Evolutionary conservation across 2,888 invertebrate genomes (phyloP).

Genomic region (Lasioglossum figueresi): DNA sequence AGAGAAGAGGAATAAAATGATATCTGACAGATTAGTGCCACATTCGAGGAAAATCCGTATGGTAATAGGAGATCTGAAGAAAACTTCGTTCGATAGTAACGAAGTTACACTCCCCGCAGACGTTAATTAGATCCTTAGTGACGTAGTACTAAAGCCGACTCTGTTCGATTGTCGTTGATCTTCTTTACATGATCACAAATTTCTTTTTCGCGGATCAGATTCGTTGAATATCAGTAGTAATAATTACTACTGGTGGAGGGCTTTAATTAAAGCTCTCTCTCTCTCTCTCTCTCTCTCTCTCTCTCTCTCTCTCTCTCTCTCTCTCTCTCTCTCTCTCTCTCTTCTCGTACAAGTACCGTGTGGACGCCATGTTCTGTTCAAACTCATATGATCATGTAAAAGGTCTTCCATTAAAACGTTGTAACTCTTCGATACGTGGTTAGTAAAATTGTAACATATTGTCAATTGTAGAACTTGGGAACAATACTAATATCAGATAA

Average conservation of each 20-base stretch:
- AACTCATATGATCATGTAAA: not conserved
- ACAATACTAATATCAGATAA: not conserved
- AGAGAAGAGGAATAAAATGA: slow-evolving; percentile 20
- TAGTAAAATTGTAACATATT: too few species aligned
- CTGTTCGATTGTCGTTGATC: slow-evolving; percentile 19
- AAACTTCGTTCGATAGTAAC: slow-evolving; percentile 31
- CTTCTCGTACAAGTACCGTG: too few species aligned
- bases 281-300: too few species aligned
- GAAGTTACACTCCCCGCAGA: slow-evolving; percentile 27
- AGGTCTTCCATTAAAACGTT: too few species aligned
- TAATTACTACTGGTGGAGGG: not conserved
- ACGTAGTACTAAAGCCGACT: slow-evolving; percentile 21
- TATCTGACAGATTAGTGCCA: slow-evolving; percentile 39
- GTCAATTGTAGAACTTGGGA: not conserved
- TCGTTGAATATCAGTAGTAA: not conserved
- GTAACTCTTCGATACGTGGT: too few species aligned
- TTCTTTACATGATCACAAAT: slow-evolving; percentile 11
- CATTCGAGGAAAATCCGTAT: slow-evolving; percentile 23
- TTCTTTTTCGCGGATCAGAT: not conserved
- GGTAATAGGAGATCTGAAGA: slow-evolving; percentile 19
- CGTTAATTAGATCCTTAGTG: slow-evolving; percentile 36
- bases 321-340: too few species aligned
- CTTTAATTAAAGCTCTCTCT: not conserved
- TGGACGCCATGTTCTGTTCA: not conserved
- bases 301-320: too few species aligned